Evolutionary conservation across 2,888 invertebrate species (phyloP).

Genomic region (Mythimna lalbum): DNA sequence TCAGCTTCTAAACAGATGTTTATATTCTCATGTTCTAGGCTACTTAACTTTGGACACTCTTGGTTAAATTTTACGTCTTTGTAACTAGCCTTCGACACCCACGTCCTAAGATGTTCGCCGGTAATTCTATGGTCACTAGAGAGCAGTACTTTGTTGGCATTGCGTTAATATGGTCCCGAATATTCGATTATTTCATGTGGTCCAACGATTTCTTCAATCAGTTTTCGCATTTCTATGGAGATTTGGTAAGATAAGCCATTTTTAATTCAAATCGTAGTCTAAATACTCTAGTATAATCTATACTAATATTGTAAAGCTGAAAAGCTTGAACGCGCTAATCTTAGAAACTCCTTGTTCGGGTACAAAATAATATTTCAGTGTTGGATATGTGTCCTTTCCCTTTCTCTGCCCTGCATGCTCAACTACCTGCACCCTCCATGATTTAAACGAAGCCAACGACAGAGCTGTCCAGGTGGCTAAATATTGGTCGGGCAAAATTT

Average conservation of each 20-base stretch:
- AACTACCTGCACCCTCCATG: too few species aligned
- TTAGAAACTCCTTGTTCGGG: too few species aligned
- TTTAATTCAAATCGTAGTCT: not conserved
- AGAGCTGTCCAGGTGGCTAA: too few species aligned
- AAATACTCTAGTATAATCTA: not conserved
- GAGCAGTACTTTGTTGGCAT: constrained; percentile 66
- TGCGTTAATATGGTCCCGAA: constrained; percentile 70
- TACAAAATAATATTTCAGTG: too few species aligned
- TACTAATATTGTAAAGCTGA: too few species aligned
- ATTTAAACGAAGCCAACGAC: too few species aligned
- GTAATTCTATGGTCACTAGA: constrained; percentile 64
- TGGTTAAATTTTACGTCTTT: constrained; percentile 28
- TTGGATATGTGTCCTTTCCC: too few species aligned
- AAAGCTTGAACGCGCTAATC: too few species aligned
- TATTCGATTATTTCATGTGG: constrained; percentile 59
- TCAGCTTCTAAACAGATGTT: constrained; percentile 21
- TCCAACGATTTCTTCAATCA: constrained; percentile 58
- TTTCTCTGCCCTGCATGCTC: too few species aligned
- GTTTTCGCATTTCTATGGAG: constrained; percentile 66
- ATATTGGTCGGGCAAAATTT: too few species aligned
- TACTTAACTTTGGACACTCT: constrained; percentile 10
- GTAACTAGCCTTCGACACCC: constrained; percentile 70
- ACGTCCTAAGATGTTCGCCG: constrained; percentile 58
- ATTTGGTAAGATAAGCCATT: constrained; percentile 70
- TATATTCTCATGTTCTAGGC: constrained; percentile 5